phyloP scores from a whole-genome alignment of 64 coral and sea anemone genomes.

The Pocillopora verrucosa region DNA sequence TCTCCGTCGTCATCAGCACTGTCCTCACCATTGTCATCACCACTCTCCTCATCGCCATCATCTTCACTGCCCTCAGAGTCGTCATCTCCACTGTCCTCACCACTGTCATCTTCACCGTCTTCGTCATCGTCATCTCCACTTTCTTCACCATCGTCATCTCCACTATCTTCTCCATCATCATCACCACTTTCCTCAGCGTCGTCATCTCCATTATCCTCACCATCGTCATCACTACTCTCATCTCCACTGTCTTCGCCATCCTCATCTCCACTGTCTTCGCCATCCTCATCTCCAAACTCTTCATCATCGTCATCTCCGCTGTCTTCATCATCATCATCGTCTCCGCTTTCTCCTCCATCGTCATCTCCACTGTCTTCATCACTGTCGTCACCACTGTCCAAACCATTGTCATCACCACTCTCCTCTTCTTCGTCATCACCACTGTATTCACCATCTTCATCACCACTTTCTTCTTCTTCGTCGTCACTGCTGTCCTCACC shows the following conservation, averaged over 20 bases:
- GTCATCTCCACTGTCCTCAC: background rate
- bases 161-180: background rate
- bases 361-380: background rate
- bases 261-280: background rate
- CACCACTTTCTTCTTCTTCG: background rate
- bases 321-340: background rate
- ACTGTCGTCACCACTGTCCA: no score
- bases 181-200: background rate
- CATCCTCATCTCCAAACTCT: background rate
- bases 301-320: background rate
- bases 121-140: background rate
- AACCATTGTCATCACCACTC: background rate
- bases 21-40: background rate
- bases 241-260: background rate
- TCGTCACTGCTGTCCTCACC: constrained; percentile 3
- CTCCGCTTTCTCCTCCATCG: background rate
- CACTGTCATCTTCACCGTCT: background rate
- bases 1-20: background rate
- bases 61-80: background rate
- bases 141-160: background rate
- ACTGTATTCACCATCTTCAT: background rate
- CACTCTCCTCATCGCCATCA: background rate
- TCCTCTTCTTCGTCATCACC: background rate
- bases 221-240: background rate
- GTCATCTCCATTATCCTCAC: background rate